Conservation (phyloP, 2,888 invertebrate species). For the Drosophila phalerata region DNA sequence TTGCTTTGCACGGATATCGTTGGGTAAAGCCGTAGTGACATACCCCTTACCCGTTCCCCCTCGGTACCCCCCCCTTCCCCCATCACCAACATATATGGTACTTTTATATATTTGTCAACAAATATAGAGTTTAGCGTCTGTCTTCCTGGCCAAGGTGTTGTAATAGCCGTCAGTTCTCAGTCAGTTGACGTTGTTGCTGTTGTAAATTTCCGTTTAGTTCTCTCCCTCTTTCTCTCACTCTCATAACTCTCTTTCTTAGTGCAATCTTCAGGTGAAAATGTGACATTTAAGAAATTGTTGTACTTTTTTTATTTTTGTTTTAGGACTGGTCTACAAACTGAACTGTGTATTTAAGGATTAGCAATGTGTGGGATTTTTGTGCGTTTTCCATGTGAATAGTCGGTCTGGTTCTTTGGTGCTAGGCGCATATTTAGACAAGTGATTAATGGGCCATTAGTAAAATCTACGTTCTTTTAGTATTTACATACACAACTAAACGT, state of each 20-base stretch:
- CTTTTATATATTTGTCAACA: conserved; percentile 76
- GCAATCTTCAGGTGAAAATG: conserved; percentile 65
- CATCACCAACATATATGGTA: neutral
- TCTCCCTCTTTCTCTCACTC: conserved; percentile 7
- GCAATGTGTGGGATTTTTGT: conserved; percentile 76
- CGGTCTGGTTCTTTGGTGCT: conserved; percentile 55
- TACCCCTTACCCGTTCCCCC: neutral
- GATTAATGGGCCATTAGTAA: conserved; percentile 72
- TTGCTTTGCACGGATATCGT: conserved; percentile 80
- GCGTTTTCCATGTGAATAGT: conserved; percentile 53
- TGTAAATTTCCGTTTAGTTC: conserved; percentile 72
- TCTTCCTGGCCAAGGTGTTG: conserved; percentile 70
- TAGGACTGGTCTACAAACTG: conserved; percentile 40
- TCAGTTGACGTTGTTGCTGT: conserved; percentile 37
- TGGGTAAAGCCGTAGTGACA: conserved; percentile 12
- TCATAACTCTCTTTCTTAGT: neutral
- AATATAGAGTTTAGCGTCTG: conserved; percentile 73
- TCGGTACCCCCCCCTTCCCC: neutral
- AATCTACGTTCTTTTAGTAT: conserved; percentile 54
- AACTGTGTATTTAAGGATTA: conserved; percentile 67
- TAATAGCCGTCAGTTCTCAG: conserved; percentile 58
- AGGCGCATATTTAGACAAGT: conserved; percentile 65
- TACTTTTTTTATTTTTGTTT: conserved; percentile 24
- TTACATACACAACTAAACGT: conserved; percentile 20
- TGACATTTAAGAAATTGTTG: conserved; percentile 62